Base-by-base conservation (phyloP, 2,888 invertebrate species). In the Pelosia muscerda region DNA sequence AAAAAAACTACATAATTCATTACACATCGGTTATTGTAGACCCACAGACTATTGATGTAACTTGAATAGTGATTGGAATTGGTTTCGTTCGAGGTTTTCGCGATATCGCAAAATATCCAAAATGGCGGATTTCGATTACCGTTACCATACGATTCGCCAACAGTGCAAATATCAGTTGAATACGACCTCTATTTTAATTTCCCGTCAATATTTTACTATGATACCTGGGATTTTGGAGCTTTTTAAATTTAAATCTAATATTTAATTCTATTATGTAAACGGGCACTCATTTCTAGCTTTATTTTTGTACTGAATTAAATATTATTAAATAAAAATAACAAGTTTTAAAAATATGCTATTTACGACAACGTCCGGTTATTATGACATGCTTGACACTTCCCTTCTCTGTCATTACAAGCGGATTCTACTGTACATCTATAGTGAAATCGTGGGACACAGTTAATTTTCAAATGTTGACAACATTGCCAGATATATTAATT, bases 51-150 rank as follows among this genome's bases (percentile, higher is more conserved):
- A 63, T 69, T 66, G 23, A 61, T 63, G 56, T 69, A 55, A 61
- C 56, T 42, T 67, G 55, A 75, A 68, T 60, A 25, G 65, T 57
- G 42, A 62, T 31, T 23, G 61, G 63, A 68, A 72, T 72, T 62
- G 60, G 67, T 73, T 68, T n/a, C 25, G 56, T 66, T 69, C 58
- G 38, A 53, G 58, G 38, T 66, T 60, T 66, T 61, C 55, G 64
- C 64, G 31, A 55, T 60, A 55, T 61, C 55, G 69, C 69, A 42
- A 55, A 75, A 65, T 69, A 59, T 60, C 56, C 66, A 65, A 67
- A 65, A 65, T 55, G 71, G 68, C 56, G 54, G 55, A 68, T 70
- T 69, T 65, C 58, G 31, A 75, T 78, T 70, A 77, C 74, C 61
- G 57, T 69, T 71, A 65, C 59, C 25, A 38, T 64, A 71, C 56